A percentile compares a stretch with the other conserved stretches of the same genome.
These are phyloP conservation scores for Drosophila bunnanda DNA, from an alignment of 2,888 invertebrate genomes.

Conservation along the genomic window DNA sequence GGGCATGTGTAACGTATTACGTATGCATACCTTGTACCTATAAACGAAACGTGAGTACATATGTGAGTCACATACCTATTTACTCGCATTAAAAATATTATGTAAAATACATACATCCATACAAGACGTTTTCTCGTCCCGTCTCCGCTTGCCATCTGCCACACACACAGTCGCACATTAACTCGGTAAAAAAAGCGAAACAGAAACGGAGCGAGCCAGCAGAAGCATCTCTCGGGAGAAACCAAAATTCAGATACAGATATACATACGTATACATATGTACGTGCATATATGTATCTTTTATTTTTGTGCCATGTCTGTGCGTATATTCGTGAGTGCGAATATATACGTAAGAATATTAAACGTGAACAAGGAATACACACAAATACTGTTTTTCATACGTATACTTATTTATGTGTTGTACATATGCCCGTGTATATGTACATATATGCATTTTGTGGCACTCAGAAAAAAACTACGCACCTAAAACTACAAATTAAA, in stretches of 20 bases:
- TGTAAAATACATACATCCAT: slow-evolving; percentile 28
- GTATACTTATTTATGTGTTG: not conserved
- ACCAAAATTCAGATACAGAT: slow-evolving; percentile 19
- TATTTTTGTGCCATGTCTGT: slow-evolving; percentile 45
- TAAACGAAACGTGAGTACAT: slow-evolving; percentile 37
- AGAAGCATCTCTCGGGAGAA: slow-evolving; percentile 31
- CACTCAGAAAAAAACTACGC: not conserved
- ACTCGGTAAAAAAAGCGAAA: slow-evolving; percentile 30
- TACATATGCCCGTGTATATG: not conserved
- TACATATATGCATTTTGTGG: slow-evolving; percentile 1
- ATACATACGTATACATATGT: slow-evolving; percentile 9
- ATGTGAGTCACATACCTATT: slow-evolving; percentile 3
- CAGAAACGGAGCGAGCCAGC: slow-evolving; percentile 16
- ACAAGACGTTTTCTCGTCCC: slow-evolving; percentile 17
- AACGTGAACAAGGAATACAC: slow-evolving; percentile 19
- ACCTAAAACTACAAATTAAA: not conserved
- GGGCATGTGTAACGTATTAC: slow-evolving; percentile 20
- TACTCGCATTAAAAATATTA: slow-evolving; percentile 27
- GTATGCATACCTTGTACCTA: slow-evolving; percentile 12
- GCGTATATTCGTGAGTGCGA: slow-evolving; percentile 31
- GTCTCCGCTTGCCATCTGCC: not conserved
- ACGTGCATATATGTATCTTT: slow-evolving; percentile 32
- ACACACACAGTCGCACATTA: not conserved
- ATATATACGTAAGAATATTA: slow-evolving; percentile 14
- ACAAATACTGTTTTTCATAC: slow-evolving; percentile 5